A percentile compares a stretch with the other conserved stretches of the same genome.
Conservation (phyloP, 2,888 invertebrate genomes). For the Drosophila algonquin region DNA sequence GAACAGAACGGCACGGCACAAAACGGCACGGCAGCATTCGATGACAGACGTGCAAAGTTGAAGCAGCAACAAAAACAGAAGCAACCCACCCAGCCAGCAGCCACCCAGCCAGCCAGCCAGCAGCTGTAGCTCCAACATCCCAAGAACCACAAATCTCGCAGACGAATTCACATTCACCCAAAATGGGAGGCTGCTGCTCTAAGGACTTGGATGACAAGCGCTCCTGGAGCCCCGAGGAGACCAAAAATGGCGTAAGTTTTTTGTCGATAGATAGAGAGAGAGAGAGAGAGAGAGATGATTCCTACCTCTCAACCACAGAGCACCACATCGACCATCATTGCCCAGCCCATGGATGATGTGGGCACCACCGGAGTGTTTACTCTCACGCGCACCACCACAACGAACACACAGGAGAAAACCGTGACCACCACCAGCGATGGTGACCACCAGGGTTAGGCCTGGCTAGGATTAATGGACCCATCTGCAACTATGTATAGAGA, state of each 20-base stretch:
- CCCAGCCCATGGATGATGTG: conserved; percentile 74
- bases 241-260: conserved; percentile 75
- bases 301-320: conserved; percentile 56
- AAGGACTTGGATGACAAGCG: conserved; percentile 79
- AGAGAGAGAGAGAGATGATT: not conserved
- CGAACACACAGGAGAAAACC: conserved; percentile 38
- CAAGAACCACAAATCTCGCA: not conserved
- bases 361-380: conserved; percentile 74
- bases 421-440: conserved; percentile 36
- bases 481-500: not conserved
- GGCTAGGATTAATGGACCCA: not conserved
- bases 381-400: conserved; percentile 55
- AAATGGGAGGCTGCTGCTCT: conserved; percentile 78
- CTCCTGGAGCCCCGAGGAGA: conserved; percentile 80
- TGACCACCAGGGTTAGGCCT: conserved; percentile 22
- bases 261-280: not conserved
- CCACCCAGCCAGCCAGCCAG: not conserved
- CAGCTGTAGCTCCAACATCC: not conserved
- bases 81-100: not conserved
- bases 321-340: conserved; percentile 79
- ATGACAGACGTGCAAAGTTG: conserved; percentile 61
- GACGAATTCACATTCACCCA: conserved; percentile 3
- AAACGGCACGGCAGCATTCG: conserved; percentile 55
- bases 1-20: conserved; percentile 11
- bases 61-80: conserved; percentile 50